Conservation (phyloP, 1,140 invertebrate genomes). For the Nilaparvata lugens region DNA sequence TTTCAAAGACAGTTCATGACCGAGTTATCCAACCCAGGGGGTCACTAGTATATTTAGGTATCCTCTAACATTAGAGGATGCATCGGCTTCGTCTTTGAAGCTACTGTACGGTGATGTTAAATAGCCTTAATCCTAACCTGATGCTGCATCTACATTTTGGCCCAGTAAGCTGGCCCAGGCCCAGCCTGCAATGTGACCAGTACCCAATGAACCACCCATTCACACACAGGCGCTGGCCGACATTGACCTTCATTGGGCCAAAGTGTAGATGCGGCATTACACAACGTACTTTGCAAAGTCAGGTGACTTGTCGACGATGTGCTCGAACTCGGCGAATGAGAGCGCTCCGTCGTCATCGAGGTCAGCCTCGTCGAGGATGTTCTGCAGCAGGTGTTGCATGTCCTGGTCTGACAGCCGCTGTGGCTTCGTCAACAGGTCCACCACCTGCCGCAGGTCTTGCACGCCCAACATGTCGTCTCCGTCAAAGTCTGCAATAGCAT, state of each 20-base stretch:
- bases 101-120: too few species aligned
- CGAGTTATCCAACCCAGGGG: too few species aligned
- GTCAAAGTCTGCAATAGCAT: slow-evolving; percentile 69
- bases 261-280: too few species aligned
- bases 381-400: slow-evolving; percentile 59
- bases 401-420: slow-evolving; percentile 56
- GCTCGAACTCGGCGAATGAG: slow-evolving; percentile 91
- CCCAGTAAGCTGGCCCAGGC: too few species aligned
- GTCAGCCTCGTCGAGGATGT: slow-evolving; percentile 82
- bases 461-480: slow-evolving; percentile 80
- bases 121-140: too few species aligned
- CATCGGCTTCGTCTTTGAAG: too few species aligned
- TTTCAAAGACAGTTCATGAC: too few species aligned
- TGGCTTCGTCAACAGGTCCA: slow-evolving; percentile 56
- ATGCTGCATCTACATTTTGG: neutral
- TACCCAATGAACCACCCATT: neutral
- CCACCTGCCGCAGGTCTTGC: slow-evolving; percentile 61
- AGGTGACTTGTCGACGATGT: slow-evolving; percentile 85
- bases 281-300: slow-evolving; percentile 74
- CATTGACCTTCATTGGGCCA: neutral
- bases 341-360: slow-evolving; percentile 84
- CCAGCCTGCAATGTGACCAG: neutral
- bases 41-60: too few species aligned
- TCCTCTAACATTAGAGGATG: too few species aligned
- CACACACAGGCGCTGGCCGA: neutral